Evolutionary conservation across 2,888 invertebrate genomes (phyloP).

Genomic region (Amblyteles armatorius): DNA sequence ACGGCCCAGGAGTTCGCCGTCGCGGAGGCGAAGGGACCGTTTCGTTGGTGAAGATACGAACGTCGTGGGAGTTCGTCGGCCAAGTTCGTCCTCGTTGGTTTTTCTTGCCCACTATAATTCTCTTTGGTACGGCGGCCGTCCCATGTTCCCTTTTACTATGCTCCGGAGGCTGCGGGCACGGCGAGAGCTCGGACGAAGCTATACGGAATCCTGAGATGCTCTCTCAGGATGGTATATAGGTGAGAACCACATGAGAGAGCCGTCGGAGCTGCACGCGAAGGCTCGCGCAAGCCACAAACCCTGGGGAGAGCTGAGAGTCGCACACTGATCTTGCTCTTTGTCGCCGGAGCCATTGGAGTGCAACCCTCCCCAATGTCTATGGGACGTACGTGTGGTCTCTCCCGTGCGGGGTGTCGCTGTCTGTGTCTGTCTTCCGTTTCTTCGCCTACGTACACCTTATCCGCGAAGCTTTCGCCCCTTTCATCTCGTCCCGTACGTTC

Average conservation of each 20-base stretch:
- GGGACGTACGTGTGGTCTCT: slow-evolving; percentile 25
- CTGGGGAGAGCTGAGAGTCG: slow-evolving; percentile 80
- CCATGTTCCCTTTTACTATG: slow-evolving; percentile 6
- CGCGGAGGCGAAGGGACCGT: not conserved
- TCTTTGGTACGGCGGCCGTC: not conserved
- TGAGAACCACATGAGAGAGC: slow-evolving; percentile 76
- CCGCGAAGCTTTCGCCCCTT: slow-evolving; percentile 50
- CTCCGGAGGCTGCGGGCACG: slow-evolving; percentile 31
- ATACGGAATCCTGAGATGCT: slow-evolving; percentile 33
- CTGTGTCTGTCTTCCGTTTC: slow-evolving; percentile 36
- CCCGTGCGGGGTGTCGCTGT: not conserved
- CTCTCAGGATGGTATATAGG: slow-evolving; percentile 64
- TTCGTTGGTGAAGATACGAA: slow-evolving; percentile 6
- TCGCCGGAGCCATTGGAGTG: slow-evolving; percentile 78
- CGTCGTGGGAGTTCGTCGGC: slow-evolving; percentile 14
- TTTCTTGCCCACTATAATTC: not conserved
- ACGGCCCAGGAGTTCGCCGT: not conserved
- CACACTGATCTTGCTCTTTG: slow-evolving; percentile 82
- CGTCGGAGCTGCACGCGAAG: slow-evolving; percentile 66
- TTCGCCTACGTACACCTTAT: slow-evolving; percentile 36
- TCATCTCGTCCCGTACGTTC: slow-evolving; percentile 54
- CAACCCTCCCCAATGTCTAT: slow-evolving; percentile 72
- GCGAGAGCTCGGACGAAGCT: slow-evolving; percentile 38
- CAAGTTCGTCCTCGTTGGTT: slow-evolving; percentile 3
- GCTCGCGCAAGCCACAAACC: slow-evolving; percentile 68